Base-by-base conservation (phyloP, 2,888 invertebrate genomes). In the Dugesia japonica region DNA sequence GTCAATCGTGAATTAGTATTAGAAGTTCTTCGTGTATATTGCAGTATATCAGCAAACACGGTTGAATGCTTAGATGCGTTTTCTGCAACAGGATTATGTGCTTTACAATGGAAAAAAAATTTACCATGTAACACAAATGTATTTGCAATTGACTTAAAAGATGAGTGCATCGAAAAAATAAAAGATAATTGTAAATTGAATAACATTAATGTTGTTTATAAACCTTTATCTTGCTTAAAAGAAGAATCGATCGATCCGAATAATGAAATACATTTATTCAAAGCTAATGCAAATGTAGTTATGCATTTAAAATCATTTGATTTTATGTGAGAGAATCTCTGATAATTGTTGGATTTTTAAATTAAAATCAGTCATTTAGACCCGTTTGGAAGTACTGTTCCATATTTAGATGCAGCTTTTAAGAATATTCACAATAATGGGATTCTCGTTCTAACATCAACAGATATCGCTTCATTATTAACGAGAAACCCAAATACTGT, bases 401-500 rank as follows among this genome's bases (percentile, higher is more conserved):
- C 78, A 4, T 82, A 80, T 77, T 79, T 83, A 23, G 82, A 82
- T 26, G 79, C 82, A 20, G 80, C 82, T 1, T 81, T 83, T 74
- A 78, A 80, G 1, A 82, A 82, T 78, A 71, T 83, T 1, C 80
- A 80, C 17, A 80, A 81, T 77, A 79, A 80, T 33, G 82, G 83
- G 1, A 78, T 83, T 4, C 75, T 81, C 0, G 81, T 82, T 75
- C 28, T 83, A 1, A 79, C 82, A n/a, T 80, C 81, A 4, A 81
- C 82, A 0, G 83, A 83, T 77, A 79, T 82, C 1, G 81, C 82
- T 1, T 78, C 81, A n/a, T 80, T 82, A 73, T 83, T 82, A 78
- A 81, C 81, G 20, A 79, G 83, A 28, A 79, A 81, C 28, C 80
- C 81, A 0, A 79, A 81, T 28, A 81, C 82, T 0, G 81, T 82